Evolutionary conservation across 2,797 vertebrate species (phyloP).

Genomic region (Pseudochaenichthys georgianus): DNA sequence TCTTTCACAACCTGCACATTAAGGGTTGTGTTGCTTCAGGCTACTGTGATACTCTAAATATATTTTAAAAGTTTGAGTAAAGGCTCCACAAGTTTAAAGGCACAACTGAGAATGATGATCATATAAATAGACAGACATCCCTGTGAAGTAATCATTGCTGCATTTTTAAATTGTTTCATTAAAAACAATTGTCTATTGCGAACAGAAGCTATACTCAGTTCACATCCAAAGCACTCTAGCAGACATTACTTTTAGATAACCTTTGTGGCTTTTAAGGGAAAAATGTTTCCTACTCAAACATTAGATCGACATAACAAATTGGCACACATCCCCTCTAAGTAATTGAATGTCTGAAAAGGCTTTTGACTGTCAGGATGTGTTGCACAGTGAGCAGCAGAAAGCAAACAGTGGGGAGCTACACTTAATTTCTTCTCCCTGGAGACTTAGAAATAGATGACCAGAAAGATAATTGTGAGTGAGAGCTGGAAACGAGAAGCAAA

Average conservation of each 20-base stretch:
- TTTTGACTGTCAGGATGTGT: conserved; percentile 5
- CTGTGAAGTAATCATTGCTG: background rate
- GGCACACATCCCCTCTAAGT: background rate
- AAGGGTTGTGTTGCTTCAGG: background rate
- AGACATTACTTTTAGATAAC: background rate
- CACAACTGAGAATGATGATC: background rate
- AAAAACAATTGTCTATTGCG: background rate
- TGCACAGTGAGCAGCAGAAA: conserved; percentile 7
- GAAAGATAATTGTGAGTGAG: conserved; percentile 56
- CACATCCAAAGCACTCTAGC: background rate
- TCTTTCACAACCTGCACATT: background rate
- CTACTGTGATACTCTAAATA: background rate
- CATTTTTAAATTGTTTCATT: background rate
- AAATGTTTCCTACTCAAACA: conserved; percentile 9
- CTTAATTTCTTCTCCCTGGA: conserved; percentile 46
- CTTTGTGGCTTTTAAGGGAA: conserved; percentile 3
- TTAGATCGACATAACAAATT: background rate
- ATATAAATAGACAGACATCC: background rate
- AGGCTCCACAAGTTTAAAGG: background rate
- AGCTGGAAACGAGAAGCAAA: conserved; percentile 53
- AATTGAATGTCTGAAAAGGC: conserved; percentile 7
- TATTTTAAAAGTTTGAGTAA: background rate
- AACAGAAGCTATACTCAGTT: background rate
- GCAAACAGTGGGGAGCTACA: background rate
- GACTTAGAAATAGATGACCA: conserved; percentile 43